Evolutionary conservation across 2,888 invertebrate genomes (phyloP), one percentile per base, ranked within the genome.

Genomic region (Plagodis dolabraria): DNA sequence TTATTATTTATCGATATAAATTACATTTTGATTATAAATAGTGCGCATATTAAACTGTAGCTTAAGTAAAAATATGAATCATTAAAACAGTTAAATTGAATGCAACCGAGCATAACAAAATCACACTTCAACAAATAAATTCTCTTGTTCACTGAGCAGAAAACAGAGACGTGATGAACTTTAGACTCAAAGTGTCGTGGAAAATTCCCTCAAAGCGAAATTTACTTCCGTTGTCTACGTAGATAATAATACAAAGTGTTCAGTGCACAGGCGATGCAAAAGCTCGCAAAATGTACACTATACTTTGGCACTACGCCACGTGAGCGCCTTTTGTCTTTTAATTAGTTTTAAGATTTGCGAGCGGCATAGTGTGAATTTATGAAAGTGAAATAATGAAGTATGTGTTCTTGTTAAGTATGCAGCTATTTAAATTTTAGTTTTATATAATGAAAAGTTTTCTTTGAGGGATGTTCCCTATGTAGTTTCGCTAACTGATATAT

Each of bases 161-260:
- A 68, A 63, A 65, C 43, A 9, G 59, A 52, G 61, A 59, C 65
- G 51, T 69, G 69, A 66, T 66, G 69, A 69, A 69, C 67, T 69
- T 67, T 63, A 65, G 65, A 67, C 63, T 61, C 63, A 64, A 67
- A 69, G 67, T 69, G 69, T 69, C 69, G 69, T 50, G 61, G 67
- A 63, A 64, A 67, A 67, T 67, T 60, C 63, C 56, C 64, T 69
- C 67, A 69, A 69, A 69, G 69, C 63, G 64, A 64, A 69, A 69
- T 67, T 64, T 67, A 66, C 65, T 67, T 67, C 67, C 65, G 64
- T 63, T 64, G 64, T 65, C 61, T 67, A 57, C 65, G 64, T 67
- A 64, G 69, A 67, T 69, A 65, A 67, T 65, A 69, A 67, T 60
- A 66, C 60, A 62, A 64, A 64, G 53, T 57, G 63, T 56, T 65